Evolutionary conservation across 2,797 vertebrate species (phyloP).

Genomic region (Oreochromis grahami): DNA sequence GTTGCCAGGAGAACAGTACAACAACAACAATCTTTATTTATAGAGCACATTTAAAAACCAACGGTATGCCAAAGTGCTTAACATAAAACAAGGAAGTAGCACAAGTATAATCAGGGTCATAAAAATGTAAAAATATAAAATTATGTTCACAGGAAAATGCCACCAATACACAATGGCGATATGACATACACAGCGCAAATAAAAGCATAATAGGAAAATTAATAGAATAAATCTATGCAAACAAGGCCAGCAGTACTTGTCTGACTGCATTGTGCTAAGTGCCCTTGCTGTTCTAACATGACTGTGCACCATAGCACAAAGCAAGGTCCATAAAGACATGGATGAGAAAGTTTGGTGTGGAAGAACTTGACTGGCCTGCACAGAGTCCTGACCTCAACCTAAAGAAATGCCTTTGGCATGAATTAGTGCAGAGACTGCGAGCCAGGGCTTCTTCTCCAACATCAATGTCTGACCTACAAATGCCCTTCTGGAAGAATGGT

Average conservation of each 20-base stretch:
- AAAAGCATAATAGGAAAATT: no score
- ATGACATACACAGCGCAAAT: no score
- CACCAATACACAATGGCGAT: no score
- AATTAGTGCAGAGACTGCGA: background rate
- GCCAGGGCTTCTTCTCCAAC: background rate
- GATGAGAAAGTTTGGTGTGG: background rate
- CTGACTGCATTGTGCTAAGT: background rate
- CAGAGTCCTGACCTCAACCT: background rate
- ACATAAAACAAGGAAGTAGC: no score
- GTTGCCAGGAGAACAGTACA: background rate
- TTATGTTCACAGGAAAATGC: no score
- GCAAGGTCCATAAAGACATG: background rate
- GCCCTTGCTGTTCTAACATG: background rate
- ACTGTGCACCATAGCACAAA: background rate
- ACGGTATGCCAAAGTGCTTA: no score
- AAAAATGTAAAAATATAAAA: no score
- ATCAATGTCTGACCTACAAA: background rate
- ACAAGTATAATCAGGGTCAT: no score
- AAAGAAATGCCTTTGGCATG: background rate
- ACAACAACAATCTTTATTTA: no score
- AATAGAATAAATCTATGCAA: no score
- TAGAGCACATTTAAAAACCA: no score
- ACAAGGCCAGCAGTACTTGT: rapidly evolving
- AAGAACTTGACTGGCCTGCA: background rate
- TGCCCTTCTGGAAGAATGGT: background rate